Base-by-base conservation (phyloP, 2,797 vertebrate genomes). In the Macropus fuliginosus region DNA sequence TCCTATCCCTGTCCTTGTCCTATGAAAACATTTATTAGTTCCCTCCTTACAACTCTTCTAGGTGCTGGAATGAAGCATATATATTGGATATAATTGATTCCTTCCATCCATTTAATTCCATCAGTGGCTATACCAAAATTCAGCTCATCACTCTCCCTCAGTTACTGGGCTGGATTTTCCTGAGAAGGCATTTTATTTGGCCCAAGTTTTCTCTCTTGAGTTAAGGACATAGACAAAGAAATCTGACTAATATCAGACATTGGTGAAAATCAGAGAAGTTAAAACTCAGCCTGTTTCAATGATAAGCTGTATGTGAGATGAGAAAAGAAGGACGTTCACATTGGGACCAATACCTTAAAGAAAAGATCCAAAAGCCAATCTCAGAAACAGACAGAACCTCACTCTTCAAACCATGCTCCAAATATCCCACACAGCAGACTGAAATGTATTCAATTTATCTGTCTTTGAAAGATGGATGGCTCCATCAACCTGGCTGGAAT, bases 381-480 rank as follows among this genome's bases (percentile, higher is more conserved):
- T 0, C 16, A 46, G 46, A 46, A 57, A 59, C 28, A 92, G 56
- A 52, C 40, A 56, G 56, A 28, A 55, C 13, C 46, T 9, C 34
- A 0, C 9, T 0, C 1, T n/a, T 91, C 11, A 92, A 81, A n/a
- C 46, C 66, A 54, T 62, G 56, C 56, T 46, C 87, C 87, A 28
- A 46, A 21, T 2, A 12, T 55, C 13, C 0, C 57, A 54, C 54
- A 54, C 12, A 14, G 16, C 4, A 55, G 62, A 93, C 0, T 5
- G 6, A 56, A 9, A 1, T 1, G 27, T 28, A 18, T 81, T 91
- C 40, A 13, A 0, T 81, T 90, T 27, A 57, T 27, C 93, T 31
- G 4, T 54, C 81, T 92, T 10, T 9, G 92, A 62, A 90, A 57
- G 92, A 89, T 14, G 96, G 93, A 93, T 55, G 97, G 92, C 40